Evolutionary conservation across 2,888 invertebrate species (phyloP).

Genomic region (Furcula furcula): DNA sequence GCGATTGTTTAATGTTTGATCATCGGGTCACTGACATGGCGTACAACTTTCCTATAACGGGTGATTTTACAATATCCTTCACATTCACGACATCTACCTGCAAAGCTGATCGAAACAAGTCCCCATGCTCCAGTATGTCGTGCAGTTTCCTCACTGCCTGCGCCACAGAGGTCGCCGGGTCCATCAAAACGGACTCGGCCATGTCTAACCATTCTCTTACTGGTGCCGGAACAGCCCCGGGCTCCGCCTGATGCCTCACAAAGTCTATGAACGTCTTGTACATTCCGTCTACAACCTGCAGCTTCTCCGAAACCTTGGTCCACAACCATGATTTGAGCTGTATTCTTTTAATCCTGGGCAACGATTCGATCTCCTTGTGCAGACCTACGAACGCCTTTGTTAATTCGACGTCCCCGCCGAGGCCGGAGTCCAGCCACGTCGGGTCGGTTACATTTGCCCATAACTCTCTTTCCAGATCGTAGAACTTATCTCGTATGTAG

Average conservation of each 20-base stretch:
- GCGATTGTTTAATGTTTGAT: slow-evolving; percentile 19
- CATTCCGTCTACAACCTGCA: slow-evolving; percentile 83
- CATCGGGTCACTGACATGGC: slow-evolving; percentile 30
- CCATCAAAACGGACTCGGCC: slow-evolving; percentile 84
- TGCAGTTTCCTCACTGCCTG: slow-evolving; percentile 82
- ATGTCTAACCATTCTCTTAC: slow-evolving; percentile 81
- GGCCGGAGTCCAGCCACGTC: slow-evolving; percentile 52
- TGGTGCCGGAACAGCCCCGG: slow-evolving; percentile 62
- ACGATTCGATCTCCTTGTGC: slow-evolving; percentile 71
- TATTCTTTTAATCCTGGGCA: slow-evolving; percentile 48
- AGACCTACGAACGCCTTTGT: slow-evolving; percentile 81
- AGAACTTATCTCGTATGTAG: slow-evolving; percentile 80
- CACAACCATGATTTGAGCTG: slow-evolving; percentile 82
- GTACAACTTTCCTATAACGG: slow-evolving; percentile 18
- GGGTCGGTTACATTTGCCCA: slow-evolving; percentile 70
- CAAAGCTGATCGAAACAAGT: slow-evolving; percentile 81
- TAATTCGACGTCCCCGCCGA: slow-evolving; percentile 78
- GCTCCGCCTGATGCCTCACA: slow-evolving; percentile 65
- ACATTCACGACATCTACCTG: slow-evolving; percentile 76
- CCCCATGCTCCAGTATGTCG: slow-evolving; percentile 83
- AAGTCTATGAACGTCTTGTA: slow-evolving; percentile 86
- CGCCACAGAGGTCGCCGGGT: slow-evolving; percentile 81
- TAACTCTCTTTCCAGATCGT: slow-evolving; percentile 79
- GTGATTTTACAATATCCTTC: slow-evolving; percentile 21
- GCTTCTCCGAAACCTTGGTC: slow-evolving; percentile 82